A percentile compares a stretch with the other conserved stretches of the same genome.
Conservation (phyloP, 2,113 vertebrate genomes). For the Sturnus vulgaris region DNA sequence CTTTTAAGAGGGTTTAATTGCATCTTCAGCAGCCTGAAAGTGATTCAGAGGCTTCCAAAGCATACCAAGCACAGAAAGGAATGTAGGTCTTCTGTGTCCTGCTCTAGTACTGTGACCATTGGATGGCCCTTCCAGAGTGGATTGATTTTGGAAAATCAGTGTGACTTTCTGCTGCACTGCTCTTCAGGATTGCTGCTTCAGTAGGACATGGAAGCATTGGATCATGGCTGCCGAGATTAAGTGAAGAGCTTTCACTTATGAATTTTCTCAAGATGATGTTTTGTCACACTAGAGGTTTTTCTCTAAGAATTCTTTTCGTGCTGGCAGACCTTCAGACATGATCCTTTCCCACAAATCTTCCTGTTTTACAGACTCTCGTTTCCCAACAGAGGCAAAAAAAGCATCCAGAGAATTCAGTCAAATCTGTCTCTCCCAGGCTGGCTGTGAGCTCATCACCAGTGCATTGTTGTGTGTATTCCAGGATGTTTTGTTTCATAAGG, state of each 20-base stretch:
- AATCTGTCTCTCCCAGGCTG: not conserved
- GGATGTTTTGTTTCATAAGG: not conserved
- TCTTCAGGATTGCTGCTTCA: not conserved
- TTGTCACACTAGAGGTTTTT: not conserved
- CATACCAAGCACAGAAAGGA: not conserved
- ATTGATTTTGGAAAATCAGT: not conserved
- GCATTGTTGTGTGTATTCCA: not conserved
- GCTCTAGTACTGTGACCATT: not conserved
- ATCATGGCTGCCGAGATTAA: not conserved
- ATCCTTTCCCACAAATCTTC: not conserved
- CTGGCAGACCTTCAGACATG: not conserved
- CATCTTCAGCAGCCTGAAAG: constrained; percentile 28
- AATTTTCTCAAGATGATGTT: not conserved
- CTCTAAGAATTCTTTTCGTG: not conserved
- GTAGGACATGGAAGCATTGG: not conserved
- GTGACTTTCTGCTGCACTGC: not conserved
- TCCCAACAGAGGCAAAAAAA: not conserved
- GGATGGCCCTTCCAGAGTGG: not conserved
- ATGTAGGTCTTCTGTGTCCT: constrained; percentile 27
- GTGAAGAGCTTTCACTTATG: not conserved
- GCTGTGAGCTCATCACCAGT: not conserved
- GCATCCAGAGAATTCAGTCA: not conserved
- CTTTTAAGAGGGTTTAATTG: constrained; percentile 56
- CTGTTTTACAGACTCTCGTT: not conserved
- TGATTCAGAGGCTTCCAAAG: not conserved